phyloP scores from a whole-genome alignment of 2,113 vertebrate species.

The Ctenomys sociabilis region DNA sequence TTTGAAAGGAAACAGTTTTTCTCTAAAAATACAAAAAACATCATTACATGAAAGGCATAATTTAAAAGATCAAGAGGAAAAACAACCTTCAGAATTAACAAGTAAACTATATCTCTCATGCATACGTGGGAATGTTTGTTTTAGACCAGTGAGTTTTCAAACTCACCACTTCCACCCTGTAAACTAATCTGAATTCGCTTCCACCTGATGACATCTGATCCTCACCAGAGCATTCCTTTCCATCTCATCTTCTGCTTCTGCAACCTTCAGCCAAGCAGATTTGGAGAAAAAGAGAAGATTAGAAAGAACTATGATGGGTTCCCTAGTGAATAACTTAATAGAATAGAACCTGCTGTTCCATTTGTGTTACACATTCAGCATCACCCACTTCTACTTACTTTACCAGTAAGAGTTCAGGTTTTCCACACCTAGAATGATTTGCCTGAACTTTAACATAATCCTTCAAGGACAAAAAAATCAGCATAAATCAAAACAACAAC shows the following conservation, averaged over 20 bases:
- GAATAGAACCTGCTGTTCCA: slow-evolving; percentile 4
- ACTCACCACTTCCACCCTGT: too few relatives aligned
- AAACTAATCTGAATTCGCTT: too few relatives aligned
- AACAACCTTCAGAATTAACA: too few relatives aligned
- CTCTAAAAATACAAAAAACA: too few relatives aligned
- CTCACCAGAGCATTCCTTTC: too few relatives aligned
- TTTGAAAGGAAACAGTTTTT: too few relatives aligned
- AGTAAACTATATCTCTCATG: too few relatives aligned
- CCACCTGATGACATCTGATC: too few relatives aligned
- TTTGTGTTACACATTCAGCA: neutral
- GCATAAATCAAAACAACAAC: neutral
- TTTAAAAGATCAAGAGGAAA: too few relatives aligned
- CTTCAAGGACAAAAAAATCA: neutral
- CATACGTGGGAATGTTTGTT: too few relatives aligned
- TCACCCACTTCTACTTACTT: neutral
- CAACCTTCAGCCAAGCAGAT: neutral
- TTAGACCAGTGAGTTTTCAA: too few relatives aligned
- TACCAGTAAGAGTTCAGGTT: neutral
- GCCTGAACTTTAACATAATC: slow-evolving; percentile 60
- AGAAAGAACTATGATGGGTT: slow-evolving; percentile 28
- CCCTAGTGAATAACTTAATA: slow-evolving; percentile 71
- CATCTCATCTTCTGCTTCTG: neutral
- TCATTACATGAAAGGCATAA: too few relatives aligned
- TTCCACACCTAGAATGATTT: slow-evolving; percentile 41
- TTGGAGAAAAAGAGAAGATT: slow-evolving; percentile 1